phyloP scores from a whole-genome alignment of 2,888 invertebrate genomes.

The Aelia acuminata region DNA sequence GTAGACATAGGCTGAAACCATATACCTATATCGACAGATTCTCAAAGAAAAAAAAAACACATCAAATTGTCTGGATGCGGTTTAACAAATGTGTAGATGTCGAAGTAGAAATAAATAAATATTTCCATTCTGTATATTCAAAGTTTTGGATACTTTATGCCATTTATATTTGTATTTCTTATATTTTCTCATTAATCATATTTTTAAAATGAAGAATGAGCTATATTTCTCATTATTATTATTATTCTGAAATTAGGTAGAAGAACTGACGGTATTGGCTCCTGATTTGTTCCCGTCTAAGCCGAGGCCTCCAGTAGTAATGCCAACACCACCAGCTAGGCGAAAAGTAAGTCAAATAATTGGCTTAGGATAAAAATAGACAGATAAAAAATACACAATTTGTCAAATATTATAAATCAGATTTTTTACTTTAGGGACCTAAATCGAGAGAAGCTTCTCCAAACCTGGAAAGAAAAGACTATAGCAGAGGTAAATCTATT shows the following conservation, averaged over 20 bases:
- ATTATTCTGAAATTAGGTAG: slow-evolving; percentile 70
- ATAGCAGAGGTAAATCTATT: slow-evolving; percentile 65
- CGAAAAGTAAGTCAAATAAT: slow-evolving; percentile 71
- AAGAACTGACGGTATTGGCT: slow-evolving; percentile 83
- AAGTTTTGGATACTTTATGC: too few species aligned
- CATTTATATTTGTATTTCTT: too few species aligned
- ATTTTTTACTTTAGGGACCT: slow-evolving; percentile 69
- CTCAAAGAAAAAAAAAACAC: too few species aligned
- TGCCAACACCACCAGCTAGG: slow-evolving; percentile 80
- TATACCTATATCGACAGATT: too few species aligned
- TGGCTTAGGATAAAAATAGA: background rate
- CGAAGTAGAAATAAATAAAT: too few species aligned
- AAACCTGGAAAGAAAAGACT: slow-evolving; percentile 68
- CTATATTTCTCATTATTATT: background rate
- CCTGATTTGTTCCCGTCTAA: slow-evolving; percentile 74
- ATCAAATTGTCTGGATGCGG: too few species aligned
- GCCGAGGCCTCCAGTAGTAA: slow-evolving; percentile 67
- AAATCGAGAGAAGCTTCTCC: slow-evolving; percentile 82
- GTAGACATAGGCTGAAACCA: too few species aligned
- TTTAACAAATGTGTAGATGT: too few species aligned
- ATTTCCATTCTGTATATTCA: too few species aligned
- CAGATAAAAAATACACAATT: background rate
- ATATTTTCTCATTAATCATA: too few species aligned
- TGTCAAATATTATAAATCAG: background rate
- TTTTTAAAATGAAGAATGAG: background rate